These are phyloP conservation scores for Wasmannia auropunctata DNA, from an alignment of 1,140 invertebrate genomes.

Conservation along the genomic window DNA sequence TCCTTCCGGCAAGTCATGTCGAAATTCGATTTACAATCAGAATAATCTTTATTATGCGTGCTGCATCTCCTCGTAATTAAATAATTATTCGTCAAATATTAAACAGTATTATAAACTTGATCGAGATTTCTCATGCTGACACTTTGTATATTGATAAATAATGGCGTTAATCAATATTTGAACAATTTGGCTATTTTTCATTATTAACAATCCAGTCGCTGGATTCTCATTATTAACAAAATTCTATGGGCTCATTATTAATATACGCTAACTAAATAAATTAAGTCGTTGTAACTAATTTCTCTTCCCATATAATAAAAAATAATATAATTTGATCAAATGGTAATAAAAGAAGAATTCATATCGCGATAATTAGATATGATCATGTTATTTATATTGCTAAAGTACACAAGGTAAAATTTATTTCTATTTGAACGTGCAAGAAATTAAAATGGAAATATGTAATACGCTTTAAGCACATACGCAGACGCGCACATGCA, in stretches of 20 bases:
- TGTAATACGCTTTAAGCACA: not conserved
- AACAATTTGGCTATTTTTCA: not conserved
- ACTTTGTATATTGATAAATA: not conserved
- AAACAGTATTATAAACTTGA: not conserved
- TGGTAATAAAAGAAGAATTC: not conserved
- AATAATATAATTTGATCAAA: constrained; percentile 17
- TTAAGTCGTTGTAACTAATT: constrained; percentile 34
- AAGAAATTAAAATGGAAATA: constrained; percentile 29
- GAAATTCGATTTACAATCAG: constrained; percentile 16
- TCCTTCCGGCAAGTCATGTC: not conserved
- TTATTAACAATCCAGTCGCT: not conserved
- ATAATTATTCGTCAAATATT: not conserved
- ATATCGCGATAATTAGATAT: constrained; percentile 43
- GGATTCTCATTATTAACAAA: too few species aligned
- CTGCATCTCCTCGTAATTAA: not conserved
- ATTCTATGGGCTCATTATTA: too few species aligned
- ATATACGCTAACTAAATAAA: constrained; percentile 26
- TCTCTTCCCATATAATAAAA: not conserved
- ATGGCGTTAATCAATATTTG: not conserved
- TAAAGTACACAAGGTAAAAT: constrained; percentile 20
- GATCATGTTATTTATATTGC: not conserved
- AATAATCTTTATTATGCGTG: not conserved
- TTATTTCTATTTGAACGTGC: constrained; percentile 19
- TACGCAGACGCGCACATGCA: not conserved
- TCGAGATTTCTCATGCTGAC: not conserved